Conservation (phyloP, 2,113 vertebrate genomes). For the Istiophorus platypterus region DNA sequence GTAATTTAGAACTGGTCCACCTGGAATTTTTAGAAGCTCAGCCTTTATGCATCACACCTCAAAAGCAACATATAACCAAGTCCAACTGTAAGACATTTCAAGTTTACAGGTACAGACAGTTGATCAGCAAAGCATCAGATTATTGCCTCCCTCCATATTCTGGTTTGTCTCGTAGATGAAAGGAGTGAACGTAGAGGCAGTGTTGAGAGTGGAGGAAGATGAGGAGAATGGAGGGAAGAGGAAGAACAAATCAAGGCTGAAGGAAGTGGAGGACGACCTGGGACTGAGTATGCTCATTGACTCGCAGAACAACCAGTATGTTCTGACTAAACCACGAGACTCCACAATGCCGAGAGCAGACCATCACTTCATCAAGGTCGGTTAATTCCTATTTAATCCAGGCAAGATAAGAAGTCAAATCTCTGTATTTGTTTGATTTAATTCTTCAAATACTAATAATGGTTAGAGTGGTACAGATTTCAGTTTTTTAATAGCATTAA, state of each 20-base stretch:
- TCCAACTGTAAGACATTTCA: neutral
- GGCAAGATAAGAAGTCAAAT: neutral
- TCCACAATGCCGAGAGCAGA: constrained; percentile 96
- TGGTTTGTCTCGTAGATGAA: constrained; percentile 84
- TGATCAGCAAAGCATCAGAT: neutral
- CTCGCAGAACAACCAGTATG: constrained; percentile 98
- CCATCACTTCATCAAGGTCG: constrained; percentile 96
- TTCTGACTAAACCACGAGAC: constrained; percentile 95
- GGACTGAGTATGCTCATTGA: constrained; percentile 99
- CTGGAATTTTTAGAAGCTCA: neutral
- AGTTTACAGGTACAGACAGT: neutral
- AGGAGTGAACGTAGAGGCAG: constrained; percentile 97
- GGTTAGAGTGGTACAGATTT: neutral
- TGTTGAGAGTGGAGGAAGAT: constrained; percentile 94
- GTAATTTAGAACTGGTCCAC: neutral
- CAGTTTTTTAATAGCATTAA: neutral
- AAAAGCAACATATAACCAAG: neutral
- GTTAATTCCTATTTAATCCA: neutral
- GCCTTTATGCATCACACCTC: neutral
- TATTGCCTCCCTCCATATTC: neutral
- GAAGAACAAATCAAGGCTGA: constrained; percentile 89
- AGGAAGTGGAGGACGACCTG: constrained; percentile 89
- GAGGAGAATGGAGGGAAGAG: constrained; percentile 88
- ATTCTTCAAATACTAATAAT: neutral
- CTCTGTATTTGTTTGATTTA: neutral